Evolutionary conservation across 2,888 invertebrate species (phyloP), one percentile per base, ranked within the genome.

Genomic region (Ennomos quercinarius): DNA sequence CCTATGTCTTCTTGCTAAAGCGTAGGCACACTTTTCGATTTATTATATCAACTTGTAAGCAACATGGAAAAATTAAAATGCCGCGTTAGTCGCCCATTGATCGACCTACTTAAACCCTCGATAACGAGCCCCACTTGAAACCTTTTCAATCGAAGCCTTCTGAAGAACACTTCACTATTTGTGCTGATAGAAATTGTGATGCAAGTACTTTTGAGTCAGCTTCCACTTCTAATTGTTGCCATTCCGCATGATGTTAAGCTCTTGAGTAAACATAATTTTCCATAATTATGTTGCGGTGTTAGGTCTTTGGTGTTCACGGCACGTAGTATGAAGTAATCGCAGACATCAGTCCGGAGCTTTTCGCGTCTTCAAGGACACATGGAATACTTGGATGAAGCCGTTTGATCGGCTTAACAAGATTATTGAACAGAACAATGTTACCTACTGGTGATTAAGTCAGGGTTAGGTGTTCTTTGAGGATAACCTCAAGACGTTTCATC

Each of bases 51-150:
- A 37, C 48, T 46, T 41, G 40, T 40, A 44, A 44, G 10, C 3
- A 40, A 45, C 50, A 12, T 37, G 42, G 38, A 39, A 47, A 50
- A 50, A 50, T 56, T 37, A 44, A 51, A 57, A 57, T 52, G 59
- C 61, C 45, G 49, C 57, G 62, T 49, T 52, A 49, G 59, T 51
- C 35, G 17, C 17, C 46, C 57, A 57, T 62, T 57, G 62, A 60
- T 57, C 48, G 65, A 62, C 60, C 62, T 52, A 63, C 57, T 60
- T 57, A 45, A 44, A 54, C 35, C 48, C 35, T 48, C 40, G 45
- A 49, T 47, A 52, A 52, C 52, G 52, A 52, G 42, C 50, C 17
- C 39, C 56, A 40, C 47, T 51, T 13, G 46, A 47, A 51, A 51
- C 42, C 51, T 57, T 56, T 55, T 57, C 57, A 57, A 47, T 51